Evolutionary conservation across 2,113 vertebrate species (phyloP).

Genomic region (Tragelaphus strepsiceros): DNA sequence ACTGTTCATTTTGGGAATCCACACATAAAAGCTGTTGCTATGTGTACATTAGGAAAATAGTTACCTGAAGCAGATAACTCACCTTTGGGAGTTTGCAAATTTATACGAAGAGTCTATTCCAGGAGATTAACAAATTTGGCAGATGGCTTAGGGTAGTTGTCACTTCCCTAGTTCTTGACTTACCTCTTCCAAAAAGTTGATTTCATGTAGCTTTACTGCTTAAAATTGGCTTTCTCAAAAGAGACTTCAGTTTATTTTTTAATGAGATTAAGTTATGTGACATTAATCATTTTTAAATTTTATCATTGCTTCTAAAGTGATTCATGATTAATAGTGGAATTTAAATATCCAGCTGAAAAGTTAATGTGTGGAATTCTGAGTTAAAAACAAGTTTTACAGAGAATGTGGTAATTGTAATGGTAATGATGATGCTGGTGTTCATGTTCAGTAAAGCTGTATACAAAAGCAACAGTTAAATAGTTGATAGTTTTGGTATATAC

Average conservation of each 20-base stretch:
- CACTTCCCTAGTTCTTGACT: background rate
- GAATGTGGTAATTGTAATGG: background rate
- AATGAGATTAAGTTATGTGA: background rate
- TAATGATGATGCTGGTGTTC: background rate
- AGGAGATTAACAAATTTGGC: background rate
- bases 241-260: background rate
- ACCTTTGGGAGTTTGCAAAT: background rate
- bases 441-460: background rate
- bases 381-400: background rate
- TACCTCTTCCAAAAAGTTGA: background rate
- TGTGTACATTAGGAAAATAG: background rate
- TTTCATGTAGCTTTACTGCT: background rate
- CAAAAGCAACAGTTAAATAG: background rate
- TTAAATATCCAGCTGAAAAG: background rate
- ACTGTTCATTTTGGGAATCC: background rate
- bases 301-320: background rate
- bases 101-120: background rate
- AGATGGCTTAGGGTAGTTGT: background rate
- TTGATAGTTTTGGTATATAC: background rate
- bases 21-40: background rate
- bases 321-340: background rate
- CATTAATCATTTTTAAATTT: background rate
- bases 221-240: conserved; percentile 18
- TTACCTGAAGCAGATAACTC: conserved; percentile 4
- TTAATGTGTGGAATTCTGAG: background rate